Percentiles rank a stretch among this genome's conserved stretches.
phyloP scores from a whole-genome alignment of 2,797 vertebrate genomes.

The Sebastes minor region DNA sequence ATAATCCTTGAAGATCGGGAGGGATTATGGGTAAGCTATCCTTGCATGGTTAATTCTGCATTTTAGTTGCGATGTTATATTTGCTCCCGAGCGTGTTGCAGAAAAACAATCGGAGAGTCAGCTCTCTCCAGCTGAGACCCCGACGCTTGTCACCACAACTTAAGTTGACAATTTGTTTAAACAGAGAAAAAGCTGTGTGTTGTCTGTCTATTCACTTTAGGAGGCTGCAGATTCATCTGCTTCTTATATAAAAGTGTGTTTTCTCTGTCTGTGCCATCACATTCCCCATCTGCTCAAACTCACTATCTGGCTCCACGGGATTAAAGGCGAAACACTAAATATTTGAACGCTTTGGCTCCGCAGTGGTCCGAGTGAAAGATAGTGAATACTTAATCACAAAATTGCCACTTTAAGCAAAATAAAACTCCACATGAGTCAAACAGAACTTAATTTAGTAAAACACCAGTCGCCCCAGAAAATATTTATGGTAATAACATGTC shows the following conservation, averaged over 20 bases:
- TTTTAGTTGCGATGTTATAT: conserved; percentile 18
- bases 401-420: background rate
- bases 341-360: background rate
- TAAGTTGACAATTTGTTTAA: conserved; percentile 30
- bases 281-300: conserved; percentile 22
- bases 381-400: background rate
- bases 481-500: background rate
- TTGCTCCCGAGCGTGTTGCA: background rate
- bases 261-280: background rate
- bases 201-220: background rate
- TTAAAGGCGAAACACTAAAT: background rate
- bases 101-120: conserved; percentile 17
- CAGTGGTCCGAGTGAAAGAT: background rate
- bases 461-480: background rate
- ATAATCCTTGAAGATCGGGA: conserved; percentile 40
- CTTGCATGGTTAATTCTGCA: conserved; percentile 7
- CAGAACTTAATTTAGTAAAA: background rate
- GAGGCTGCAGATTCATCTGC: conserved; percentile 23
- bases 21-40: conserved; percentile 47
- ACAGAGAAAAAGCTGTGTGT: conserved; percentile 5
- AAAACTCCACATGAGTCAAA: background rate
- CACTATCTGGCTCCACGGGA: background rate
- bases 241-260: conserved; percentile 6
- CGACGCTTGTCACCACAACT: conserved; percentile 6
- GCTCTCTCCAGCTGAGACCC: conserved; percentile 41